A percentile compares a stretch with the other conserved stretches of the same genome.
These are phyloP conservation scores for Drosophila ohnishii DNA, from an alignment of 1,140 invertebrate genomes.

Conservation along the genomic window DNA sequence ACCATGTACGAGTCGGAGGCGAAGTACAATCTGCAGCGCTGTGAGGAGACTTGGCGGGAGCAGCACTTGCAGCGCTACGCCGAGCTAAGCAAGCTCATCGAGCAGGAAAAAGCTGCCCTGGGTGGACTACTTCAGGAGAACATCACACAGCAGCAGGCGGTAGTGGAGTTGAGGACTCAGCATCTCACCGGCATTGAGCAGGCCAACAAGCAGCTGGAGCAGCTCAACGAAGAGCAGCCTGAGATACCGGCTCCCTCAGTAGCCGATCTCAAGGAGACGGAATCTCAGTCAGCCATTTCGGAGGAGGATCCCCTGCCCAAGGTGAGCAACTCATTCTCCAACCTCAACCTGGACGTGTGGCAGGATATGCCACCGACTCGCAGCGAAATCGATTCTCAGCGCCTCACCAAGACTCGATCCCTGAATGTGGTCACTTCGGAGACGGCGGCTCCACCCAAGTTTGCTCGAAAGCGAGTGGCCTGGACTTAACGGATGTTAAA, in stretches of 20 bases:
- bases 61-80: conserved; percentile 63
- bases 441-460: conserved; percentile 64
- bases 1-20: conserved; percentile 82
- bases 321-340: conserved; percentile 61
- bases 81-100: conserved; percentile 56
- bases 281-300: neutral
- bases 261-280: neutral
- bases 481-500: conserved; percentile 52
- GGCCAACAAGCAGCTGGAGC: conserved; percentile 82
- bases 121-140: conserved; percentile 73
- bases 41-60: conserved; percentile 71
- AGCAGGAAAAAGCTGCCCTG: conserved; percentile 46
- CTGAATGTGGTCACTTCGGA: conserved; percentile 66
- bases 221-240: conserved; percentile 69
- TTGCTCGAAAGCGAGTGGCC: conserved; percentile 75
- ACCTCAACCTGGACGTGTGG: conserved; percentile 77
- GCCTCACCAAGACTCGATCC: conserved; percentile 59
- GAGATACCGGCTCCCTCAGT: neutral
- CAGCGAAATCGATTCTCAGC: conserved; percentile 41
- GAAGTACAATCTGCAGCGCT: conserved; percentile 64
- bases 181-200: conserved; percentile 83
- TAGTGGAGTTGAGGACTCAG: conserved; percentile 81
- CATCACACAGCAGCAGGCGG: conserved; percentile 75
- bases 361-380: conserved; percentile 57
- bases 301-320: conserved; percentile 37